Evolutionary conservation across 2,113 vertebrate genomes (phyloP), one percentile per base, ranked within the genome.

Genomic region (Copsychus sechellarum): DNA sequence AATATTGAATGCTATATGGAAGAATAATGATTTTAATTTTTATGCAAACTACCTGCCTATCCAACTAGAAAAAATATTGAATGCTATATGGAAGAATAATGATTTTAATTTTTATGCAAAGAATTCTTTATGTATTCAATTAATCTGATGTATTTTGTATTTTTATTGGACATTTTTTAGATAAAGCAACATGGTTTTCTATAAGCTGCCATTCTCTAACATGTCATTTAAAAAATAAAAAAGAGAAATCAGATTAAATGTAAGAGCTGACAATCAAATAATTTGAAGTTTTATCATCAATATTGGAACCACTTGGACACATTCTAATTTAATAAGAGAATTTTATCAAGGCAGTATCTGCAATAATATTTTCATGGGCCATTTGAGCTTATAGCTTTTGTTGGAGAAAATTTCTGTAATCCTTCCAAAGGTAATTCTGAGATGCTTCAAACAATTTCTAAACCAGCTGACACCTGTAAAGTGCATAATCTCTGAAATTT

Each of bases 241-340:
- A 28, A 26, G 65, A 26, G 1, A 34, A 67, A 61, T 33, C 0
- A 25, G 34, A 42, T 7, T 6, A 58, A 86, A 62, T 0, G 0
- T 50, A 14, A 42, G n/a, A 64, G 12, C 5, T 74, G 20, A 54
- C 14, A 65, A 60, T n/a, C 21, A 79, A 81, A n/a, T 26, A 57
- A 64, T 2, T 72, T n/a, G 5, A 22, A 54, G 6, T 38, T 87
- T 86, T 34, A 58, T 40, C 34, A 50, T 72, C 38, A 51, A 20
- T 90, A 82, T 12, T 56, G 42, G 38, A 88, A 79, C 42, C 14
- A 43, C 2, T 43, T 47, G 1, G 15, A 12, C 5, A 69, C 8
- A 9, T 76, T 62, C 14, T 40, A 76, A 60, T 62, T 47, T 57
- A 22, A 25, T 31, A 65, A 61, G 50, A 23, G 3, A 42, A 36